Evolutionary conservation across 2,888 invertebrate species (phyloP), one percentile per base, ranked within the genome.

Genomic region (Cylloceria caligata): DNA sequence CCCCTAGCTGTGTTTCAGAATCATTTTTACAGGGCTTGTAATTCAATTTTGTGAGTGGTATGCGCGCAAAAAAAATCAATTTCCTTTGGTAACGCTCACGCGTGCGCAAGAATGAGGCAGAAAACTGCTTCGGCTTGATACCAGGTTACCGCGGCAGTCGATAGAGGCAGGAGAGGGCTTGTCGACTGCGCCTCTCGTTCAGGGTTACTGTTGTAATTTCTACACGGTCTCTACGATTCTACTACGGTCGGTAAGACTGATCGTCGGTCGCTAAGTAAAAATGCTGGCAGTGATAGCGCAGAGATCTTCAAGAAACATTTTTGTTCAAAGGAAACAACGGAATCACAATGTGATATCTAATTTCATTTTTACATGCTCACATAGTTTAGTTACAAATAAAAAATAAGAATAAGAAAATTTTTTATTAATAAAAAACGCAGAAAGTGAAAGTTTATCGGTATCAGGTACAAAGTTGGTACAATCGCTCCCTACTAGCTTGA

Each of bases 41-140:
- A 89, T 89, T 89, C 78, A 88, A 89, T 89, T 89, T 89, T 83
- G 69, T 84, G 86, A 83, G 85, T 84, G 76, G 75, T 79, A 83
- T 80, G 83, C 84, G 86, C 84, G 83, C 72, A 80, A 80, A 83
- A 85, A 87, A 88, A 87, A 89, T 88, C 89, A 89, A 88, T 89
- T 88, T 85, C 80, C 49, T 86, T 83, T 84, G 79, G 78, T 84
- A 84, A 75, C 68, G 36, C 81, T 72, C 64, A 83, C 86, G 86
- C 84, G 82, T 86, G 87, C 88, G 88, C 87, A 57, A 74, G 57
- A 16, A 30, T 13, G 9, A 27, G 45, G 68, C 21, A 75, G 67
- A n/a, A 62, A 62, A 74, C 81, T 57, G 71, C 52, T n/a, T 16
- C 24, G 6, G 16, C 55, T 19, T n/a, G 30, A 21, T 3, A 30